Evolutionary conservation across 92 coral and sea anemone genomes (phyloP).

Genomic region (Anthopleura xanthogrammica): DNA sequence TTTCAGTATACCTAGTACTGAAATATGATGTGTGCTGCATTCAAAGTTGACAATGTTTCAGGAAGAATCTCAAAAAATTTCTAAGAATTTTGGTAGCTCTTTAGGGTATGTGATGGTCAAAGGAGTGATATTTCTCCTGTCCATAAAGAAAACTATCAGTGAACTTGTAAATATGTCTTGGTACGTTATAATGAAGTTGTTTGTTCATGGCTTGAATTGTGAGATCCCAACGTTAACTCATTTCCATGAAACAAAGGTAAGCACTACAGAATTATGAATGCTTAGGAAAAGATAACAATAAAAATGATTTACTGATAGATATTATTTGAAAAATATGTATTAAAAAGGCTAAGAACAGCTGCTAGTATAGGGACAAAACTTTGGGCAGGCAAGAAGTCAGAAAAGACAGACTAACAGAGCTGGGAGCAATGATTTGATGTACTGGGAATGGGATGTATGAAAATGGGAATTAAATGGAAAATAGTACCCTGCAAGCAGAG

Average conservation of each 20-base stretch:
- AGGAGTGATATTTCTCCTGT: neutral
- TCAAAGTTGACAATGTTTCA: neutral
- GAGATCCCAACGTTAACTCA: conserved; percentile 15
- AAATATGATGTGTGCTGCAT: neutral
- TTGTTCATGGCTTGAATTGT: conserved; percentile 33
- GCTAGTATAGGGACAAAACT: no score
- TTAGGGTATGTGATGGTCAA: neutral
- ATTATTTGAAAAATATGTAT: no score
- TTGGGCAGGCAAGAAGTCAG: no score
- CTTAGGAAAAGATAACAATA: neutral
- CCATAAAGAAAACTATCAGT: neutral
- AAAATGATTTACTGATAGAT: no score
- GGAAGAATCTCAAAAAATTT: neutral
- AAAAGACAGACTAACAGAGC: no score
- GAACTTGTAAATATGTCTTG: conserved; percentile 3
- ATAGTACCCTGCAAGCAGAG: no score
- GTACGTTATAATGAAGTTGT: conserved; percentile 14
- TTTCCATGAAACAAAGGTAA: conserved; percentile 5
- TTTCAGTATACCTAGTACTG: neutral
- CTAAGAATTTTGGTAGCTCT: neutral
- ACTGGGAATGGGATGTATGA: no score
- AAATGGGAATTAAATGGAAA: no score
- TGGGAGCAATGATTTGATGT: no score
- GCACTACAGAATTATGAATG: neutral
- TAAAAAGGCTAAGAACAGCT: no score